phyloP scores from a whole-genome alignment of 1,140 invertebrate genomes.

The Paraescarpia echinospica region DNA sequence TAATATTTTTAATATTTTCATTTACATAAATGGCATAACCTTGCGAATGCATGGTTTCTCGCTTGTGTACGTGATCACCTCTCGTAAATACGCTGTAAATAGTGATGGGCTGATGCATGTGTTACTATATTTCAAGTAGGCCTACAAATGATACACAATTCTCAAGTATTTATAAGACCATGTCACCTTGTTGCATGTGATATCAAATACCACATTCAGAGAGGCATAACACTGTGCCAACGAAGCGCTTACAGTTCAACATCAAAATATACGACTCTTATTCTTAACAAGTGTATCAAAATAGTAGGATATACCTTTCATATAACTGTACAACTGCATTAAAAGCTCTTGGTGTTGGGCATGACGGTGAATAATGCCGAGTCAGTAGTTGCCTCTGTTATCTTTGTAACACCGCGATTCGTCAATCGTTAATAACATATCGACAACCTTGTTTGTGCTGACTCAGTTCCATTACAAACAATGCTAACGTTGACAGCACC shows the following conservation, averaged over 20 bases:
- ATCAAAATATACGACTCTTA: background rate
- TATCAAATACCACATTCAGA: background rate
- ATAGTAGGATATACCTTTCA: background rate
- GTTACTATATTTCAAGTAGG: background rate
- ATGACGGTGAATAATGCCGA: background rate
- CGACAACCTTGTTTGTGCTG: too few relatives aligned
- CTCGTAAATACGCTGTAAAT: background rate
- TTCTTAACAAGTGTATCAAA: background rate
- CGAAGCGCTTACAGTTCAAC: background rate
- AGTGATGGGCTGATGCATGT: background rate
- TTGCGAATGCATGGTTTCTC: too few relatives aligned
- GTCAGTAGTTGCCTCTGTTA: background rate
- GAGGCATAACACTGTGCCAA: background rate
- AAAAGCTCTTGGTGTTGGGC: background rate
- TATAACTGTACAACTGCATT: background rate
- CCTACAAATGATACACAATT: background rate
- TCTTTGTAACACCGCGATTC: background rate
- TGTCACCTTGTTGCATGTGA: background rate
- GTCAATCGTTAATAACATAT: too few relatives aligned
- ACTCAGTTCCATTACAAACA: too few relatives aligned
- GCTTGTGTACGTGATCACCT: background rate
- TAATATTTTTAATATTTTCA: too few relatives aligned
- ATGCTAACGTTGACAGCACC: too few relatives aligned
- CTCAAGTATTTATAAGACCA: background rate
- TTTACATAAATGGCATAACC: too few relatives aligned